Conservation (phyloP, 2,888 invertebrate species). For the Tenthredo scrophulariae region DNA sequence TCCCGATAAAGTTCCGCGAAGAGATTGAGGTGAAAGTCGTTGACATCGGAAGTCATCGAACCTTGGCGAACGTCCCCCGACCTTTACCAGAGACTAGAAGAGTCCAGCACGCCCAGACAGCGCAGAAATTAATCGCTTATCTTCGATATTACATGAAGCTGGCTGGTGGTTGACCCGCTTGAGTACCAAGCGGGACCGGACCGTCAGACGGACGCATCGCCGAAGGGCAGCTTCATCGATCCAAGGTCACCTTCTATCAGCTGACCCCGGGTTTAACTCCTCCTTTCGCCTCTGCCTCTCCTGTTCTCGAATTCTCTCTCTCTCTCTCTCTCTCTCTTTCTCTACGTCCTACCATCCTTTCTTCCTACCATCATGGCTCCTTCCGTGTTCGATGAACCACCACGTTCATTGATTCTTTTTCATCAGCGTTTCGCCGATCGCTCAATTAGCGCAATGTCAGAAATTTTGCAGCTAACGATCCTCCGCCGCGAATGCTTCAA, state of each 20-base stretch:
- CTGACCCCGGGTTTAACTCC: constrained; percentile 50
- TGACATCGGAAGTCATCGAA: constrained; percentile 38
- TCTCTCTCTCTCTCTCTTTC: neutral
- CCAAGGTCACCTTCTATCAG: constrained; percentile 52
- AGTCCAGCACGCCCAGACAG: constrained; percentile 26
- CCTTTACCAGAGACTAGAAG: constrained; percentile 15
- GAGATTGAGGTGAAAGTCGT: constrained; percentile 22
- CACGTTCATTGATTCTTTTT: constrained; percentile 37
- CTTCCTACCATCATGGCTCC: constrained; percentile 25
- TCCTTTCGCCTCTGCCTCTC: constrained; percentile 32
- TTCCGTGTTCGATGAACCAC: constrained; percentile 32
- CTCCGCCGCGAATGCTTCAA: constrained; percentile 12
- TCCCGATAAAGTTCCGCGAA: neutral
- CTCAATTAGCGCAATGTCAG: constrained; percentile 45
- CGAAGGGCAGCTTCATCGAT: constrained; percentile 44
- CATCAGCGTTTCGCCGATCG: constrained; percentile 42
- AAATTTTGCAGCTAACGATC: constrained; percentile 45
- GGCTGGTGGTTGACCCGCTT: constrained; percentile 40
- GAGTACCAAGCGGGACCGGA: neutral
- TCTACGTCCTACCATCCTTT: constrained; percentile 21
- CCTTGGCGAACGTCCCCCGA: constrained; percentile 37
- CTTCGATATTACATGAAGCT: constrained; percentile 47
- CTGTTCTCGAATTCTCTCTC: neutral
- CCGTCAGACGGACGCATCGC: constrained; percentile 25
- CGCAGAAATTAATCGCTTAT: constrained; percentile 49